Evolutionary conservation across 1,140 invertebrate genomes (phyloP), one percentile per base, ranked within the genome.

Genomic region (Drosophila sulfurigaster): DNA sequence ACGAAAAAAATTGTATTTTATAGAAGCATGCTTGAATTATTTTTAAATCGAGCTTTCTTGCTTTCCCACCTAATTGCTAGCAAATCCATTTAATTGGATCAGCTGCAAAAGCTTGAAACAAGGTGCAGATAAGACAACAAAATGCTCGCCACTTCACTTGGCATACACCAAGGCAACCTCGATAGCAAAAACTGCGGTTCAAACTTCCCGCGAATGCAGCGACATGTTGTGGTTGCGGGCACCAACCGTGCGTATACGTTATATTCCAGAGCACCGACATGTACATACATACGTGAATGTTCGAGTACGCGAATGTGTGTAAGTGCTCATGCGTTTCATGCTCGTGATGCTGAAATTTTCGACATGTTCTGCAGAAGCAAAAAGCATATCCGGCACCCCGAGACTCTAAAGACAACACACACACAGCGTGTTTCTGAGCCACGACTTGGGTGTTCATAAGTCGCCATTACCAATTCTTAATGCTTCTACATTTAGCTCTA

Each of bases 221-320:
- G 64, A 56, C 62, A 59, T 86, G 70, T 81, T 81, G 70, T 59
- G 75, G 69, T 71, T 65, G 65, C 48, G 54, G 59, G 32, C 54
- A 63, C 58, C 52, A 78, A 3, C 63, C 63, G 68, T 85, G 81
- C 82, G 82, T 85, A 85, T 85, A 79, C 82, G 82, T 81, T 86
- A 86, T 86, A 78, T 75, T 69, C 28, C 32, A 46, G 20, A 10
- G 48, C n/a, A 56, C 10, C 11, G 41, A 28, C 51, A 35, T 70
- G 25, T 25, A 25, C 20, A 25, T 25, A 25, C 20, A 25, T 10
- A 38, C 35, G 8, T 1, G 10, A 32, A 32, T 25, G 20, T 25
- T 25, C 6, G 30, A 32, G 7, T 43, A 45, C 11, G 13, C 20
- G 13, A 20, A 15, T 28, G 45, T 30, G 35, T 63, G 60, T 35